Percentiles rank a stretch among this genome's conserved stretches.
Evolutionary conservation across 2,888 invertebrate genomes (phyloP).

Genomic region (Torymus tubicola): DNA sequence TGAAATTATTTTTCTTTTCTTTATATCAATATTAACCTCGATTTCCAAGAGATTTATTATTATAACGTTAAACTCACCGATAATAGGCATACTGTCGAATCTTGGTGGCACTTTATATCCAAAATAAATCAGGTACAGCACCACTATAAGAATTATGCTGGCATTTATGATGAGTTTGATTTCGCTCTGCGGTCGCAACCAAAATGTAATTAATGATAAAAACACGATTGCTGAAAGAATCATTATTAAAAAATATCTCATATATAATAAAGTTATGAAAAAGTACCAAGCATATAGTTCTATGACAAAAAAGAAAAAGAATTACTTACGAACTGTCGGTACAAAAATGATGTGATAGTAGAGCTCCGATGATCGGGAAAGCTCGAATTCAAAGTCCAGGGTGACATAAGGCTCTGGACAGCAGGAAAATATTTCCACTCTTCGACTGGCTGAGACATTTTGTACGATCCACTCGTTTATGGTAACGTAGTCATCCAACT

Average conservation of each 20-base stretch:
- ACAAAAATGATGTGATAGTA: slow-evolving; percentile 81
- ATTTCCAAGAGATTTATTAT: not conserved
- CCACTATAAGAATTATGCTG: slow-evolving; percentile 79
- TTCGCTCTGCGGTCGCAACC: slow-evolving; percentile 82
- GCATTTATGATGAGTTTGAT: slow-evolving; percentile 82
- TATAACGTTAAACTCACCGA: slow-evolving; percentile 75
- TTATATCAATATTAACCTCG: not conserved
- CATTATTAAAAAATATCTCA: no score
- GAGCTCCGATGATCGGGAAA: slow-evolving; percentile 79
- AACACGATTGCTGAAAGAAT: slow-evolving; percentile 78
- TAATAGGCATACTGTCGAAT: slow-evolving; percentile 78
- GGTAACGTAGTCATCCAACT: slow-evolving; percentile 53
- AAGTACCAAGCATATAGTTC: no score
- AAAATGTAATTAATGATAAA: slow-evolving; percentile 81
- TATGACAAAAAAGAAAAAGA: not conserved
- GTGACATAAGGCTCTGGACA: slow-evolving; percentile 79
- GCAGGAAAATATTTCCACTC: slow-evolving; percentile 77
- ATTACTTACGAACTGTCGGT: slow-evolving; percentile 79
- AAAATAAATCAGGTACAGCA: slow-evolving; percentile 82
- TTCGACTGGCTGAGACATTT: slow-evolving; percentile 73
- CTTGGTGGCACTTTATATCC: slow-evolving; percentile 80
- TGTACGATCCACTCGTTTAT: slow-evolving; percentile 76
- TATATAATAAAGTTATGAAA: no score
- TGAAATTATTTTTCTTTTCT: no score
- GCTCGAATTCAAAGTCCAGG: slow-evolving; percentile 77